Conservation (phyloP, 2,113 vertebrate genomes). For the Opisthocomus hoazin region DNA sequence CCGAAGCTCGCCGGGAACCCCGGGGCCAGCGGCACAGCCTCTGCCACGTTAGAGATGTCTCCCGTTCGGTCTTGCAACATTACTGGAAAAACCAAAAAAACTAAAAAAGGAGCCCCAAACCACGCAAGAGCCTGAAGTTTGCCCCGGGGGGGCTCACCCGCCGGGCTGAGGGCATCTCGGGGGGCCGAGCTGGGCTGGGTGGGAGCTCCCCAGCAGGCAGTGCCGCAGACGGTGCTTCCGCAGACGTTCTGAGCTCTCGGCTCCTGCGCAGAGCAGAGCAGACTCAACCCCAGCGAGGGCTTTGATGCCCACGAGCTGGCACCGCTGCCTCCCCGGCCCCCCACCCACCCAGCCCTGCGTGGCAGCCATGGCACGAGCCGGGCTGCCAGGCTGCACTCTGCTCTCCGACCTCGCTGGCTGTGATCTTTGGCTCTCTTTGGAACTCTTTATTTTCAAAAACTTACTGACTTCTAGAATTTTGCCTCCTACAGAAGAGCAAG, state of each 20-base stretch:
- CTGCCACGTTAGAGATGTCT: too few species aligned
- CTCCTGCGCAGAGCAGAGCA: background rate
- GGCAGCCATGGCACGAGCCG: background rate
- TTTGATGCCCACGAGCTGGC: background rate
- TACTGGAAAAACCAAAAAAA: too few species aligned
- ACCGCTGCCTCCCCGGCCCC: background rate
- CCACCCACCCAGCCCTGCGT: background rate
- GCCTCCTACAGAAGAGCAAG: background rate
- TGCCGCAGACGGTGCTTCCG: background rate
- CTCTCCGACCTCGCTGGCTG: background rate
- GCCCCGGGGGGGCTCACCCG: background rate
- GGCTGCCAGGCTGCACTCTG: too few species aligned
- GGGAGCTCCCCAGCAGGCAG: background rate
- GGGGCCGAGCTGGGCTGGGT: background rate
- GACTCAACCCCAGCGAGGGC: background rate
- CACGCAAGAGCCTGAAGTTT: background rate
- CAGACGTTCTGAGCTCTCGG: background rate
- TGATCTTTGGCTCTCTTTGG: constrained; percentile 20
- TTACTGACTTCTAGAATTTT: background rate
- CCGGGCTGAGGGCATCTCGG: background rate
- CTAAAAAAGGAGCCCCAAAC: too few species aligned
- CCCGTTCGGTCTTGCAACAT: background rate
- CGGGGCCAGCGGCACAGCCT: fast-evolving
- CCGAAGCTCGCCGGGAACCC: fast-evolving
- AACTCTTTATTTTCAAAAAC: background rate